These are phyloP conservation scores for Pelosia muscerda DNA, from an alignment of 2,888 invertebrate species.

Conservation along the genomic window DNA sequence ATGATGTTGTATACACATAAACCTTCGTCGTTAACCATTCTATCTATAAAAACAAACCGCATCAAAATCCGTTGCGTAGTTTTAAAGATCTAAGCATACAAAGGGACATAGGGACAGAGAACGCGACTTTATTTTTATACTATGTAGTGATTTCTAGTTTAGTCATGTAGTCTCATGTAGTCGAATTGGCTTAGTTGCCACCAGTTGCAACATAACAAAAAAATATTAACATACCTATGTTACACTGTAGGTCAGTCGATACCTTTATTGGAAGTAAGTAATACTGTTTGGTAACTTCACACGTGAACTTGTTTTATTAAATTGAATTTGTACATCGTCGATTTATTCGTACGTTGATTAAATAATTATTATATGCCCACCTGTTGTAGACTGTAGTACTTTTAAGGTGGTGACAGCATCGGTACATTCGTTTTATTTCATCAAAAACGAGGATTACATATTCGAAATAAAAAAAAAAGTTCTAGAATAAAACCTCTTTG, in stretches of 20 bases:
- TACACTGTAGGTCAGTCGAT: conserved; percentile 1
- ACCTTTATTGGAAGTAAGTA: conserved; percentile 22
- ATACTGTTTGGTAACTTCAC: conserved; percentile 37
- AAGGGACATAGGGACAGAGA: no score
- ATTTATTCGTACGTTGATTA: conserved; percentile 31
- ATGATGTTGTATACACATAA: no score
- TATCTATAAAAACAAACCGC: no score
- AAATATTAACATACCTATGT: not conserved
- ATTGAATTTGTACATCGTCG: conserved; percentile 44
- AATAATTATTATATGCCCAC: conserved; percentile 16
- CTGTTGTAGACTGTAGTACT: conserved; percentile 3
- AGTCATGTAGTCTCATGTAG: not conserved
- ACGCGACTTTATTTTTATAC: no score
- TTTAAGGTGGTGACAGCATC: not conserved
- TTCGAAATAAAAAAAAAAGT: not conserved
- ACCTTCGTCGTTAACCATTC: no score
- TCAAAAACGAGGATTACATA: not conserved
- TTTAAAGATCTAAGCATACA: no score
- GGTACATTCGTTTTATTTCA: not conserved
- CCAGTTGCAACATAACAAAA: not conserved
- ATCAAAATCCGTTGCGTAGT: no score
- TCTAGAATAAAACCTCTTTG: not conserved
- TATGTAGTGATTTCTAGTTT: not conserved
- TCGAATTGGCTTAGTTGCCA: not conserved
- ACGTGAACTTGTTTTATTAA: conserved; percentile 41